Conservation (phyloP, 2,888 invertebrate genomes). For the Epinotia nisella region DNA sequence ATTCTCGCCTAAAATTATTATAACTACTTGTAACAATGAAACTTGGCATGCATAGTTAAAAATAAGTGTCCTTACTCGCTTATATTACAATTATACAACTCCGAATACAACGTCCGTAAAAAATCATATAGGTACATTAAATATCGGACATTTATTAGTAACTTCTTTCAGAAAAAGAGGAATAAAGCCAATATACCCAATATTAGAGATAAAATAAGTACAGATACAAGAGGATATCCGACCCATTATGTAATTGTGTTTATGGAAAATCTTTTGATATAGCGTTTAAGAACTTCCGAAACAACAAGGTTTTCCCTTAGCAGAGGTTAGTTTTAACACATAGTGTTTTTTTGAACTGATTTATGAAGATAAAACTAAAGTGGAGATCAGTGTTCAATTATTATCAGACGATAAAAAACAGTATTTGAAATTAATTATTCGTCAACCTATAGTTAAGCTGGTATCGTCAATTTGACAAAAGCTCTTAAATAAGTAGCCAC, state of each 20-base stretch:
- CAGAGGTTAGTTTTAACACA: background rate
- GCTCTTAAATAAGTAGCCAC: background rate
- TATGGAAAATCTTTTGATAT: background rate
- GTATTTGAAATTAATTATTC: background rate
- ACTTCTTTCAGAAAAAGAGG: background rate
- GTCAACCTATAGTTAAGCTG: background rate
- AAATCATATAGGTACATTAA: background rate
- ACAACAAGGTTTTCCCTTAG: background rate
- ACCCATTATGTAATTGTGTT: background rate
- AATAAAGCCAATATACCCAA: background rate
- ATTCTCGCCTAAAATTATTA: background rate
- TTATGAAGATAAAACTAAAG: background rate
- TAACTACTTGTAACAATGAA: background rate
- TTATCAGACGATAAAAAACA: background rate
- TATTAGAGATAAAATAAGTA: background rate
- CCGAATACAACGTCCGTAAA: background rate
- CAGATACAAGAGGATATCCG: slow-evolving; percentile 13
- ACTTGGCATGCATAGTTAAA: too few species aligned
- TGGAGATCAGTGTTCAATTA: background rate
- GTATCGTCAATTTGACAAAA: background rate
- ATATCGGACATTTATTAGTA: too few species aligned
- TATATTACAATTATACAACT: background rate
- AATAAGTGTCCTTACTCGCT: background rate
- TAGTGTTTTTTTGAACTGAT: background rate
- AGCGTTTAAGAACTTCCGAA: background rate